Evolutionary conservation across 2,113 vertebrate species (phyloP), one percentile per base, ranked within the genome.

Genomic region (Zosterops hypoxanthus): DNA sequence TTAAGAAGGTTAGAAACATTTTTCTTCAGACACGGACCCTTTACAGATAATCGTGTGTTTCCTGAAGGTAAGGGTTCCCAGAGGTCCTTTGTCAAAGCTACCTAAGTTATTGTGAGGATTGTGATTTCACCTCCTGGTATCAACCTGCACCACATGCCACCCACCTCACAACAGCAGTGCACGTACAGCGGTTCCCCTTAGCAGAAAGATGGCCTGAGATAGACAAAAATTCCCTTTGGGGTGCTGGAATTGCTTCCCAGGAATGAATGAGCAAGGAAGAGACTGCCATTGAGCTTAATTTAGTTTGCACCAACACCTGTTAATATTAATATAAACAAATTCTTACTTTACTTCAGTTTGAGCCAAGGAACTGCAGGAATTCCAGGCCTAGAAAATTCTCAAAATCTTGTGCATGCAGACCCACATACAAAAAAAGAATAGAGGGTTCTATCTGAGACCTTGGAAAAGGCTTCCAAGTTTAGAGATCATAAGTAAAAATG

Each of bases 151-250:
- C 66, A 22, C 8, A 5, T 12, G 42, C n/a, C 68, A 42, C 33
- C 33, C 56, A 46, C 23, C 42, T 55, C 57, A 68, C 34, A 86
- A 57, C 6, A 44, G 24, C 14, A 16, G 24, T 16, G 16, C 36
- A 57, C 0, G 0, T 7, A 34, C 25, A 46, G 22, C 0, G 0
- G 31, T 16, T 42, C 25, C n/a, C 42, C 49, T 56, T 3, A 44
- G 61, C 1, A 1, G 50, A 60, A 52, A 7, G 9, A 42, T 23
- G 50, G 29, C 24, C 70, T 29, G 33, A 87, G n/a, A 44, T 6
- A 12, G 44, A 41, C 60, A 52, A 21, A 53, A 14, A 8, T 12
- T 33, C 68, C 47, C 52, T 24, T 3, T 33, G 25, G 44, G 9
- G 6, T 39, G 23, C 20, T 57, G 4, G 25, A 86, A 1, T 21